A percentile compares a stretch with the other conserved stretches of the same genome.
Conservation (phyloP, 2,797 vertebrate genomes). For the Fistularia commersonii region DNA sequence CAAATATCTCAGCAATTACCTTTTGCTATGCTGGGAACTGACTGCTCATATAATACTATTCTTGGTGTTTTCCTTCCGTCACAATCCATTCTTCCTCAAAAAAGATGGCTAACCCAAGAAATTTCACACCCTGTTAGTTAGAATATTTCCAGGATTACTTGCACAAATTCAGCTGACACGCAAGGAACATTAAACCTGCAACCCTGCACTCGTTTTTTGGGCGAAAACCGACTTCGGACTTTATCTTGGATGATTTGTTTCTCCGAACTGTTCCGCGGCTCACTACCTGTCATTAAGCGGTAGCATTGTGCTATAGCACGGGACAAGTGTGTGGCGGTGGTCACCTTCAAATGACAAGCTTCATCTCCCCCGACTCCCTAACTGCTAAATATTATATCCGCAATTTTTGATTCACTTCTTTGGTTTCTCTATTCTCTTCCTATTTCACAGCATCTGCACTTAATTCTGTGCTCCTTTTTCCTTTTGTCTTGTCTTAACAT, state of each 20-base stretch:
- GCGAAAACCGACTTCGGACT: conserved; percentile 10
- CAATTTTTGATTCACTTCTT: conserved; percentile 3
- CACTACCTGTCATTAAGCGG: conserved; percentile 36
- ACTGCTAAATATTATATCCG: conserved; percentile 17
- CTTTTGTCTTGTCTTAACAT: conserved; percentile 31
- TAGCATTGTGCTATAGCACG: conserved; percentile 15
- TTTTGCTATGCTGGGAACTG: not conserved
- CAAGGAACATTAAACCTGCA: conserved; percentile 12
- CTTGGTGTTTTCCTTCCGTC: not conserved
- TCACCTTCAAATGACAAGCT: conserved; percentile 60
- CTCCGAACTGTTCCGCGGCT: not conserved
- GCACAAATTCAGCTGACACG: conserved; percentile 19
- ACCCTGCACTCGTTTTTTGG: conserved; percentile 14
- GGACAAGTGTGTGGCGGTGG: conserved; percentile 19
- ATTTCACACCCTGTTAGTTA: conserved; percentile 8
- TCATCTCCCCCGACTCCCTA: conserved; percentile 35
- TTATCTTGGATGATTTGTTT: conserved; percentile 31
- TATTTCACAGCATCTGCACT: conserved; percentile 16
- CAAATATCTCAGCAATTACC: not conserved
- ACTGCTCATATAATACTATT: not conserved
- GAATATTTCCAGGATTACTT: conserved; percentile 13
- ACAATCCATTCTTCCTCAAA: conserved; percentile 3
- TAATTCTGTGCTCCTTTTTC: conserved; percentile 7
- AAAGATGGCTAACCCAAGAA: not conserved
- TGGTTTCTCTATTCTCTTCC: conserved; percentile 1